Evolutionary conservation across 2,797 vertebrate species (phyloP).

Genomic region (Novumbra hubbsi): DNA sequence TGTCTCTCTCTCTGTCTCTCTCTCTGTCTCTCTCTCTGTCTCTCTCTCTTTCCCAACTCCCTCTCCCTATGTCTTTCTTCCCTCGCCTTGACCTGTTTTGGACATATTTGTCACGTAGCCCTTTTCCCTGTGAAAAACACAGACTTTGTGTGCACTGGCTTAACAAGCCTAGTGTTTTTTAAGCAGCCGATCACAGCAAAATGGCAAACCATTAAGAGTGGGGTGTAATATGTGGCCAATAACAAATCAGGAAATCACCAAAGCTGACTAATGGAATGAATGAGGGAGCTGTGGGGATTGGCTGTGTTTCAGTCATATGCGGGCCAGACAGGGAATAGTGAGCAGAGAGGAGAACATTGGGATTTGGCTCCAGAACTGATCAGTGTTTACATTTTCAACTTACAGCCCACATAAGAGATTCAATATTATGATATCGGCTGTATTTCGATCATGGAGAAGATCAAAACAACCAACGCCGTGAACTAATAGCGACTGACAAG

Average conservation of each 20-base stretch:
- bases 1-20: constrained; percentile 49
- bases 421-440: background rate
- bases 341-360: constrained; percentile 65
- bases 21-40: constrained; percentile 11
- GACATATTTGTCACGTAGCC: constrained; percentile 42
- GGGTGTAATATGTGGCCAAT: constrained; percentile 39
- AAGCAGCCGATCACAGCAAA: constrained; percentile 5
- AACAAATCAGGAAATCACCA: constrained; percentile 47
- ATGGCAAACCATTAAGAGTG: constrained; percentile 18
- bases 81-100: constrained; percentile 41
- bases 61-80: constrained; percentile 23
- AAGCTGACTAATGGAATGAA: constrained; percentile 41
- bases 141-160: background rate
- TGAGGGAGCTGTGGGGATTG: constrained; percentile 40
- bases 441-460: background rate
- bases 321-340: constrained; percentile 61
- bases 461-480: background rate
- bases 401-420: background rate
- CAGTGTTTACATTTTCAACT: background rate
- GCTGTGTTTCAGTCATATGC: constrained; percentile 27
- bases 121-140: constrained; percentile 60
- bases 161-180: background rate
- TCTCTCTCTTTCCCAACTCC: constrained; percentile 33
- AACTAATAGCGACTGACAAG: background rate
- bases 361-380: constrained; percentile 42